Evolutionary conservation across 2,797 vertebrate species (phyloP).

Genomic region (Girardinus metallicus): DNA sequence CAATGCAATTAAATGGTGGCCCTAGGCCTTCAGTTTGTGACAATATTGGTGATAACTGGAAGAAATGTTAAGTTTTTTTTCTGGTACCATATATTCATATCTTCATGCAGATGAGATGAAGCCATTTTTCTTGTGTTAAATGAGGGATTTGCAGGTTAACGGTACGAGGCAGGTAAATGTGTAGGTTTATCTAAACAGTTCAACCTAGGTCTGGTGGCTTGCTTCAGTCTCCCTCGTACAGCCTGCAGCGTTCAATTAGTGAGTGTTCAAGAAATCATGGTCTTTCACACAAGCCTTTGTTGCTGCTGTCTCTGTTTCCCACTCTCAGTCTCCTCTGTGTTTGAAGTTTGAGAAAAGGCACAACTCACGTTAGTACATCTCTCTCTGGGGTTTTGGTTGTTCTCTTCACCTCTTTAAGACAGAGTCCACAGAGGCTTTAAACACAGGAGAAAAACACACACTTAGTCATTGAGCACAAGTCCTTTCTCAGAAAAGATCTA

Average conservation of each 20-base stretch:
- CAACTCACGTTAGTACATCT: slow-evolving; percentile 74
- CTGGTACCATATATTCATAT: slow-evolving; percentile 27
- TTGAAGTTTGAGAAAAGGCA: slow-evolving; percentile 83
- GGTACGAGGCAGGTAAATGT: slow-evolving; percentile 9
- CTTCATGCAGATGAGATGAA: slow-evolving; percentile 45
- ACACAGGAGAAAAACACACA: slow-evolving; percentile 38
- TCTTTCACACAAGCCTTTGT: slow-evolving; percentile 80
- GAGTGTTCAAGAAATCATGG: slow-evolving; percentile 73
- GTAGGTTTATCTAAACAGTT: slow-evolving; percentile 31
- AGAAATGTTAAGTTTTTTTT: slow-evolving; percentile 57
- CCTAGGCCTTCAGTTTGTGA: slow-evolving; percentile 72
- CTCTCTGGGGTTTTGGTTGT: slow-evolving; percentile 66
- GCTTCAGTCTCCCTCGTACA: slow-evolving; percentile 65
- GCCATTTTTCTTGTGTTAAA: slow-evolving; percentile 38
- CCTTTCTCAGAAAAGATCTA: slow-evolving; percentile 26
- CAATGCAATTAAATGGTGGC: slow-evolving; percentile 82
- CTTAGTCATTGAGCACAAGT: slow-evolving; percentile 29
- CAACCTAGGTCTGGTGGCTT: slow-evolving; percentile 51
- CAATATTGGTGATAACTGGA: slow-evolving; percentile 65
- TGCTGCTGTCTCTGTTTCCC: slow-evolving; percentile 54
- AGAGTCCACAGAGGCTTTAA: slow-evolving; percentile 61
- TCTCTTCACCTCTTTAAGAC: slow-evolving; percentile 54
- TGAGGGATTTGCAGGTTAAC: slow-evolving; percentile 23
- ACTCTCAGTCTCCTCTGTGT: slow-evolving; percentile 53
- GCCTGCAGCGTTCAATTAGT: slow-evolving; percentile 84